Evolutionary conservation across 2,888 invertebrate genomes (phyloP), one percentile per base, ranked within the genome.

Genomic region (Diabrotica balteata): DNA sequence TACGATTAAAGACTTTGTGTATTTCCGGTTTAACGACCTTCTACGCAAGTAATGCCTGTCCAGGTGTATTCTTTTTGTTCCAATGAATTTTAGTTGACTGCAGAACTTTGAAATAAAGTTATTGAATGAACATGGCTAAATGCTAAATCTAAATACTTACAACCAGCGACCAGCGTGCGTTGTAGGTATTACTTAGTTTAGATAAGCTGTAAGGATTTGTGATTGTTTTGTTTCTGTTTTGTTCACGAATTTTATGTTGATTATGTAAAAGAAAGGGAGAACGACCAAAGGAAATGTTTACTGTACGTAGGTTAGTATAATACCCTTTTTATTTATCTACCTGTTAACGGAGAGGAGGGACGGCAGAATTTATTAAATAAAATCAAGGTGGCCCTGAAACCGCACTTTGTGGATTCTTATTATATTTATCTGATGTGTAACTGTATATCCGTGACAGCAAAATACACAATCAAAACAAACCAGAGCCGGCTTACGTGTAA

Each of bases 101-200:
- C 61, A 53, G 61, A 53, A 54, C 61, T 53, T 59, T 50, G 8
- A 60, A 52, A 57, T 57, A 45, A 10, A 32, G n/a, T 9, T 6
- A 44, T 32, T 45, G 10, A 47, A 47, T 47, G 9, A 47, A 8
- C 10, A 47, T 47, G 47, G 47, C 32, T 32, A 32, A 32, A 32
- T 32, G 32, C 32, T 32, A 32, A 32, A 32, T 32, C 32, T 32
- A 32, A 32, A 32, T 32, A 47, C 47, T 7, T 47, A 9, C 32
- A 32, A 32, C 32, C 32, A 32, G 32, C 32, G 32, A 32, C 32
- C 32, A 32, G 32, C 32, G 32, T 32, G 32, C 4, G 32, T 32
- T 32, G 32, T 32, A 32, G 32, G 32, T 32, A 32, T 32, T 32
- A 32, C 32, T 32, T 55, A 32, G 55, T 55, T 55, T 10, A 10